Percentiles rank a stretch among this genome's conserved stretches.
These are phyloP conservation scores for Pristionchus maxplancki DNA, from an alignment of 2,888 invertebrate genomes.

Conservation along the genomic window DNA sequence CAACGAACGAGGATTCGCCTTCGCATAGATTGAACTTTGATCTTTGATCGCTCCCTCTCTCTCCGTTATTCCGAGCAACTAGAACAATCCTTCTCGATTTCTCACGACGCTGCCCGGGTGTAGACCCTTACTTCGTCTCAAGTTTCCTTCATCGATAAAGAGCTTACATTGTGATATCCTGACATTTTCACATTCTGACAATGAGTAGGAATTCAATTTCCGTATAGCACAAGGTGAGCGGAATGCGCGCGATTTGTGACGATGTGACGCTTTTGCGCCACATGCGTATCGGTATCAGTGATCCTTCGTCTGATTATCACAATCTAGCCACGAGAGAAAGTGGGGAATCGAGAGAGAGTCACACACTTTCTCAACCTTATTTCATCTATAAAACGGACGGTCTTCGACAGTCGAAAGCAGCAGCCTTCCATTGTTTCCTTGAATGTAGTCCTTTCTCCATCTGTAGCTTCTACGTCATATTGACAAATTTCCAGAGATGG, in stretches of 20 bases:
- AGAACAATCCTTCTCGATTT: neutral
- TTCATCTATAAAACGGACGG: neutral
- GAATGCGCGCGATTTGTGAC: neutral
- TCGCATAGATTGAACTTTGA: constrained; percentile 47
- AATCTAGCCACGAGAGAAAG: neutral
- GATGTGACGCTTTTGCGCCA: constrained; percentile 3
- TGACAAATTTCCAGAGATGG: neutral
- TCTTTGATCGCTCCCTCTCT: neutral
- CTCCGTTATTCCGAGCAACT: constrained; percentile 23
- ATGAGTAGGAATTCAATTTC: neutral
- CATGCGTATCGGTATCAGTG: neutral
- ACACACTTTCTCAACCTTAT: neutral
- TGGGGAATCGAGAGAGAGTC: neutral
- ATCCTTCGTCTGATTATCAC: neutral
- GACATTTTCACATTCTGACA: neutral
- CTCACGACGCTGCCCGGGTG: neutral
- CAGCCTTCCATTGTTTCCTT: neutral
- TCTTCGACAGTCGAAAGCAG: neutral
- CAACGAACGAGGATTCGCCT: constrained; percentile 41
- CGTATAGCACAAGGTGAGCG: neutral
- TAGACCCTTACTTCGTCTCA: neutral
- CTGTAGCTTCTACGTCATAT: neutral
- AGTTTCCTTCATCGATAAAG: constrained; percentile 26
- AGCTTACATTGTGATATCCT: neutral
- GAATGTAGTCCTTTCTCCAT: too few relatives aligned